Evolutionary conservation across 2,113 vertebrate species (phyloP).

Genomic region (Chunga burmeisteri): DNA sequence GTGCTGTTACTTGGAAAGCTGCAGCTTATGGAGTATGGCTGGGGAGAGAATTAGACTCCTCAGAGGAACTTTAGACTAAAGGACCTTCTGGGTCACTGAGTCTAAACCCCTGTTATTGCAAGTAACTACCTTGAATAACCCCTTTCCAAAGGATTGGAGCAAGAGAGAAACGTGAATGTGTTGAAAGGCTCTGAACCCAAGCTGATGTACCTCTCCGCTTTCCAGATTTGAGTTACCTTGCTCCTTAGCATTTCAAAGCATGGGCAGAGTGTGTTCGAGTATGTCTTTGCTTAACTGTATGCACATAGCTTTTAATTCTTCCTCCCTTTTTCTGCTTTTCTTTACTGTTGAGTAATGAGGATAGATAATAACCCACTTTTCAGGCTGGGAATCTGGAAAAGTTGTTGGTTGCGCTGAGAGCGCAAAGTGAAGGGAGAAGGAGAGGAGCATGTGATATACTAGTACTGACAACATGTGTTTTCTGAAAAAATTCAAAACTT

Average conservation of each 20-base stretch:
- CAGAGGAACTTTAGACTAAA: background rate
- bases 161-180: background rate
- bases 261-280: background rate
- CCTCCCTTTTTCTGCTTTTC: background rate
- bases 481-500: background rate
- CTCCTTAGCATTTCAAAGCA: background rate
- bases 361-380: background rate
- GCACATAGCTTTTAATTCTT: background rate
- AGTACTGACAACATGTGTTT: background rate
- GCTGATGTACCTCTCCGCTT: background rate
- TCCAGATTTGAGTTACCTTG: background rate
- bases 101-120: background rate
- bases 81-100: background rate
- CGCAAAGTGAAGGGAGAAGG: background rate
- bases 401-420: background rate
- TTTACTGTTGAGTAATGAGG: background rate
- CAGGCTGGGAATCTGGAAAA: background rate
- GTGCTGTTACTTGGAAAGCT: background rate
- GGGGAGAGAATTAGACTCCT: background rate
- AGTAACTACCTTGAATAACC: background rate
- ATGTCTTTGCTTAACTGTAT: background rate
- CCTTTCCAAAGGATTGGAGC: background rate
- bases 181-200: background rate
- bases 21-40: background rate
- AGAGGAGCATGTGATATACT: background rate